Evolutionary conservation across 2,797 vertebrate species (phyloP).

Genomic region (Clarias platycephalus): DNA sequence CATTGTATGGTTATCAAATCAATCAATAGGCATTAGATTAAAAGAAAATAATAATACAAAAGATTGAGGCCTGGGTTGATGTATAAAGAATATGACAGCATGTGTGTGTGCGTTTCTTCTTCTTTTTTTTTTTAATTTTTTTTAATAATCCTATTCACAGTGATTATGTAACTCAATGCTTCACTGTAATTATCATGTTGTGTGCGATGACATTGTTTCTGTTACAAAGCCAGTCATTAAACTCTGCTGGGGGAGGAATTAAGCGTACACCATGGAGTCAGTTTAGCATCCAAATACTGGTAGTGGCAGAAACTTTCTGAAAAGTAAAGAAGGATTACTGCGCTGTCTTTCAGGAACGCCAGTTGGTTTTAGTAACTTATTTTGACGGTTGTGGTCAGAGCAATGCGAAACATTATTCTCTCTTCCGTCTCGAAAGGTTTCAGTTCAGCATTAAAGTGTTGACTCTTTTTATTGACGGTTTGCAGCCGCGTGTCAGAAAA

Average conservation of each 20-base stretch:
- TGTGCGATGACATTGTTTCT: slow-evolving; percentile 40
- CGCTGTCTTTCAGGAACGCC: neutral
- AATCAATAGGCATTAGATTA: neutral
- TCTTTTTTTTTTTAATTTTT: neutral
- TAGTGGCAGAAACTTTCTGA: neutral
- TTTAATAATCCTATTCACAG: slow-evolving; percentile 10
- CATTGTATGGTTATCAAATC: slow-evolving; percentile 9
- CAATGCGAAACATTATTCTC: neutral
- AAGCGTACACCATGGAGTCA: slow-evolving; percentile 22
- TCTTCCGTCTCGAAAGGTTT: slow-evolving; percentile 8
- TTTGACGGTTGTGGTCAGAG: neutral
- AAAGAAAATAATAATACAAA: neutral
- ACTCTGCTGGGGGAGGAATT: slow-evolving; percentile 23
- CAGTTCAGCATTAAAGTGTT: neutral
- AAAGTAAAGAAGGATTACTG: neutral
- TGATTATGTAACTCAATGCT: slow-evolving; percentile 33
- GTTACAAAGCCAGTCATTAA: slow-evolving; percentile 40
- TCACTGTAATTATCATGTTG: slow-evolving; percentile 37
- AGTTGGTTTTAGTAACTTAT: neutral
- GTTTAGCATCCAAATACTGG: slow-evolving; percentile 7
- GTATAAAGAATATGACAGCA: slow-evolving; percentile 9
- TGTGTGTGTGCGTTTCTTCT: neutral
- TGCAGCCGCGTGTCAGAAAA: slow-evolving; percentile 41
- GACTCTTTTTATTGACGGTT: slow-evolving; percentile 13
- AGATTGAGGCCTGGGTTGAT: neutral